Percentiles rank a stretch among this genome's conserved stretches.
These are phyloP conservation scores for Chaenodraco wilsoni DNA, from an alignment of 2,797 vertebrate genomes.

Conservation along the genomic window DNA sequence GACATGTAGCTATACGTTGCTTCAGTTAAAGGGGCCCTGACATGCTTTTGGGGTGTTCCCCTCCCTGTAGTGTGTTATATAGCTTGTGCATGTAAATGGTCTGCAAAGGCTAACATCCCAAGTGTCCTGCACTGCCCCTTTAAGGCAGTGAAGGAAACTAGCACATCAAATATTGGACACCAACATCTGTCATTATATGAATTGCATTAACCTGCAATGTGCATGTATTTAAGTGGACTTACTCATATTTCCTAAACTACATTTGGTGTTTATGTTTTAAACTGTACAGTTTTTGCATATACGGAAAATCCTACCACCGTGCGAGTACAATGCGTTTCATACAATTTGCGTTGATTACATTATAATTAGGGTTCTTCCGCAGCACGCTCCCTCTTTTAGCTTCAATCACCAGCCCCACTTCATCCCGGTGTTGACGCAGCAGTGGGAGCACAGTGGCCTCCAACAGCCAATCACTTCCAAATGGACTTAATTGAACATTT, in stretches of 20 bases:
- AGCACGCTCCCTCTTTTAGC: background rate
- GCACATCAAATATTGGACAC: background rate
- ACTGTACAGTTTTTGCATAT: background rate
- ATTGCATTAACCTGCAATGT: background rate
- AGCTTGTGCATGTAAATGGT: no score
- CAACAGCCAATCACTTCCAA: conserved; percentile 30
- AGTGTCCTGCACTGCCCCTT: no score
- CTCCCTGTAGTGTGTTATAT: no score
- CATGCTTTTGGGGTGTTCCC: no score
- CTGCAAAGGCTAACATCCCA: no score
- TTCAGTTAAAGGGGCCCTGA: no score
- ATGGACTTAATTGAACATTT: conserved; percentile 47
- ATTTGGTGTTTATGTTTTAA: conserved; percentile 24
- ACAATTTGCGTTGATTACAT: conserved; percentile 20
- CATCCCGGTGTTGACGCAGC: conserved; percentile 55
- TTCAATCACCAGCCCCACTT: conserved; percentile 31
- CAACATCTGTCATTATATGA: conserved; percentile 5
- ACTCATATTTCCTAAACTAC: conserved; percentile 12
- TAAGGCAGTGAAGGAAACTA: background rate
- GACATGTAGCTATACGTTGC: no score
- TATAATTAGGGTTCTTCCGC: conserved; percentile 36
- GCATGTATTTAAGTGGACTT: conserved; percentile 2
- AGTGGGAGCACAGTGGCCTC: conserved; percentile 22
- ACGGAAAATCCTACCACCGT: background rate
- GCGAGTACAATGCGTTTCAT: background rate